phyloP scores from a whole-genome alignment of 1,140 invertebrate species.

The Calliphora vicina region DNA sequence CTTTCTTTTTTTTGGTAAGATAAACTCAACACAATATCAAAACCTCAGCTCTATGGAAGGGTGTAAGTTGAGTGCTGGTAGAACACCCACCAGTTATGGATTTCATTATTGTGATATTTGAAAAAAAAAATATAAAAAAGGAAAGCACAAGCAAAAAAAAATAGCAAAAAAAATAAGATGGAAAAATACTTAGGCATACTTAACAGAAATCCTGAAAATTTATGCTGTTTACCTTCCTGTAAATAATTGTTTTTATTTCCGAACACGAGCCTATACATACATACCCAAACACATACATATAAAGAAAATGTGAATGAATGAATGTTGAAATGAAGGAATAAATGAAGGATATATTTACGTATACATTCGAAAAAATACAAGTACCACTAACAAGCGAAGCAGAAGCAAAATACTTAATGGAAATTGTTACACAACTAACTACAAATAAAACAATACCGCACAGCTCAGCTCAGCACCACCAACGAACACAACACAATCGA shows the following conservation, averaged over 20 bases:
- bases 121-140: neutral
- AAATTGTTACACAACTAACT: conserved; percentile 6
- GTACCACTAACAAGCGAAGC: neutral
- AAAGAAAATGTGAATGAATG: neutral
- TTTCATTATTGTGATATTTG: conserved; percentile 9
- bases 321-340: neutral
- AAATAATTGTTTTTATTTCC: conserved; percentile 35
- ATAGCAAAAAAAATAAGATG: neutral
- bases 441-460: neutral
- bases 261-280: conserved; percentile 11
- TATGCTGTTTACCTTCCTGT: conserved; percentile 30
- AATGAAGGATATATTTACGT: neutral
- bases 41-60: too few species aligned
- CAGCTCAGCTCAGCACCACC: too few species aligned
- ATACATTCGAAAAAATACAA: neutral
- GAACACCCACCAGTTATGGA: conserved; percentile 11
- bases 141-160: neutral
- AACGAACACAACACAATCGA: neutral
- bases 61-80: neutral
- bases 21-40: too few species aligned
- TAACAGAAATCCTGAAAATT: conserved; percentile 33
- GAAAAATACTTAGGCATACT: conserved; percentile 19
- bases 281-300: neutral
- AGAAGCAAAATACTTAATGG: conserved; percentile 26
- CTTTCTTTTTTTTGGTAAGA: too few species aligned